Evolutionary conservation across 2,888 invertebrate species (phyloP).

Genomic region (Baccha elongata): DNA sequence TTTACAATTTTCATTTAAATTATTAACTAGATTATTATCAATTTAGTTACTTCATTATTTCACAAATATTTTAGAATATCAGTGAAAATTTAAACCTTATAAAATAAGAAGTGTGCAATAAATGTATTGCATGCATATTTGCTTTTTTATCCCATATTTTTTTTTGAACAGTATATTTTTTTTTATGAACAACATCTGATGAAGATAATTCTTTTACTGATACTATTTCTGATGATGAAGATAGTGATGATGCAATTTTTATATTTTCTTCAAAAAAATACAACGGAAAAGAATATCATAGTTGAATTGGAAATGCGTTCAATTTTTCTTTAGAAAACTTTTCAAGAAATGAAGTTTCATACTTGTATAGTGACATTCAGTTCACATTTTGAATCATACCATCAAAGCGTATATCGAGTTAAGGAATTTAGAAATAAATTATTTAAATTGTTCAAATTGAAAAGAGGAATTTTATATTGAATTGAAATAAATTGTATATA

Average conservation of each 20-base stretch:
- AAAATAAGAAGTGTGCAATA: too few relatives aligned
- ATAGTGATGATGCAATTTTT: constrained; percentile 62
- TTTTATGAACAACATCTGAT: constrained; percentile 47
- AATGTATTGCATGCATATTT: too few relatives aligned
- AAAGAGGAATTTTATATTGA: constrained; percentile 10
- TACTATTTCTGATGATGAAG: constrained; percentile 46
- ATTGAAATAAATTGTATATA: constrained; percentile 26
- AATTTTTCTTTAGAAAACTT: constrained; percentile 54
- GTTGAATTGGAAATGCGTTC: constrained; percentile 65
- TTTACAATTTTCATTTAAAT: too few relatives aligned
- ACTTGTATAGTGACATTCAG: constrained; percentile 24
- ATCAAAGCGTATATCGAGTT: background rate
- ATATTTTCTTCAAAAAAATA: background rate
- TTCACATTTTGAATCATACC: constrained; percentile 41
- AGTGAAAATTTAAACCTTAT: too few relatives aligned
- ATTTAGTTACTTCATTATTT: too few relatives aligned
- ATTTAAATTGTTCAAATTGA: constrained; percentile 48
- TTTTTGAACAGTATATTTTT: background rate
- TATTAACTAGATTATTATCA: too few relatives aligned
- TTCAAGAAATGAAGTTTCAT: constrained; percentile 43
- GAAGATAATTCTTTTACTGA: constrained; percentile 28
- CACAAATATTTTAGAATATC: too few relatives aligned
- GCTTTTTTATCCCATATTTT: background rate
- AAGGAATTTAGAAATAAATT: constrained; percentile 31
- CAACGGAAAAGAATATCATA: constrained; percentile 37